Conservation (phyloP, 2,113 vertebrate genomes). For the Melozone crissalis region DNA sequence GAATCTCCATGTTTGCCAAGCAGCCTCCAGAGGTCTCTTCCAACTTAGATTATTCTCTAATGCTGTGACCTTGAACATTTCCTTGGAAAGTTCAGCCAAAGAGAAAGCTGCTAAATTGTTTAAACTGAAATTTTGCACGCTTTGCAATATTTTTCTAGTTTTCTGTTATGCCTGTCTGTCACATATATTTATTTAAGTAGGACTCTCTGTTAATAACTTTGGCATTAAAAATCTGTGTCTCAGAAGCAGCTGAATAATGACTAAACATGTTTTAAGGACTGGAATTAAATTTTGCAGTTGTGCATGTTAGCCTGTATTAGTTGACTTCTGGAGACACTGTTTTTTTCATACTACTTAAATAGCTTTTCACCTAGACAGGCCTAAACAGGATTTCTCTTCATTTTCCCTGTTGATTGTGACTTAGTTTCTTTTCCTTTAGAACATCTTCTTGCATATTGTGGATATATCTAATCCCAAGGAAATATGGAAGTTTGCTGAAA, state of each 20-base stretch:
- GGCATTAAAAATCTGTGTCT: not conserved
- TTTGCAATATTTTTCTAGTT: not conserved
- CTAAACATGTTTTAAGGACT: not conserved
- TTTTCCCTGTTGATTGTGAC: not conserved
- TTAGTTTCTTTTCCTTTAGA: constrained; percentile 55
- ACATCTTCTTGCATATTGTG: constrained; percentile 81
- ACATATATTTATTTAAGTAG: not conserved
- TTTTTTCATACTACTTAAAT: not conserved
- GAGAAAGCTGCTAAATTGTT: not conserved
- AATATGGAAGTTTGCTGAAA: constrained; percentile 83
- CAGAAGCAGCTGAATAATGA: not conserved
- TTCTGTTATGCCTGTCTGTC: not conserved
- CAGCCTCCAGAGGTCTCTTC: not conserved
- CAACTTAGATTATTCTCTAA: not conserved
- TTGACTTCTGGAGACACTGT: not conserved
- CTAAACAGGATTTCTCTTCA: not conserved
- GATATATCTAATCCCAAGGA: constrained; percentile 81
- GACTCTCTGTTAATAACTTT: not conserved
- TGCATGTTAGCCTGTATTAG: not conserved
- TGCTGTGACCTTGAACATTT: not conserved
- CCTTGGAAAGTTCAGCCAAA: not conserved
- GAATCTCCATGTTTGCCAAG: not conserved
- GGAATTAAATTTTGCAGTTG: not conserved
- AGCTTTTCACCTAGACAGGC: not conserved
- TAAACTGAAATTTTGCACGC: not conserved